Percentiles rank a stretch among this genome's conserved stretches.
These are phyloP conservation scores for Serripes groenlandicus DNA, from an alignment of 2,888 invertebrate species.

Conservation along the genomic window DNA sequence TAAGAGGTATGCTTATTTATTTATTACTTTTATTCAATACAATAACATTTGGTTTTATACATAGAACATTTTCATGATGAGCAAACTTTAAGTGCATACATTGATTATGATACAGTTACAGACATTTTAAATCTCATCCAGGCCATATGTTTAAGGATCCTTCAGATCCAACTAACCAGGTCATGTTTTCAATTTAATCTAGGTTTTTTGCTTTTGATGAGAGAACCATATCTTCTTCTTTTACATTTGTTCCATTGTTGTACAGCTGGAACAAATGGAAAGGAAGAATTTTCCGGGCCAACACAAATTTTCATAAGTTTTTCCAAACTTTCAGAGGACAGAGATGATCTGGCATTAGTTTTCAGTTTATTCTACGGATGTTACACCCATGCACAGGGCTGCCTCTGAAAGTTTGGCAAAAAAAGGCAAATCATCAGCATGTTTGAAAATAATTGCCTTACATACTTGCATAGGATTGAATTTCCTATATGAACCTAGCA, in stretches of 20 bases:
- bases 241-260: slow-evolving; percentile 1
- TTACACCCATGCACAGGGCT: slow-evolving; percentile 5
- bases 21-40: too few relatives aligned
- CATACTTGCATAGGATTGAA: not conserved
- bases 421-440: not conserved
- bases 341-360: slow-evolving; percentile 3
- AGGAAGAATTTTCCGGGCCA: slow-evolving; percentile 6
- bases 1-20: too few relatives aligned
- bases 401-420: slow-evolving; percentile 7
- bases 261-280: slow-evolving; percentile 12
- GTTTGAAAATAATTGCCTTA: slow-evolving; percentile 4
- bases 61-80: too few relatives aligned
- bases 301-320: slow-evolving; percentile 10
- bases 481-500: slow-evolving; percentile 12
- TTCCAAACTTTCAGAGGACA: not conserved
- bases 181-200: not conserved
- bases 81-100: too few relatives aligned
- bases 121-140: too few relatives aligned
- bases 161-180: too few relatives aligned
- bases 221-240: slow-evolving; percentile 10
- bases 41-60: too few relatives aligned
- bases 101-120: too few relatives aligned
- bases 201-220: not conserved
- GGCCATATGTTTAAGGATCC: too few relatives aligned
- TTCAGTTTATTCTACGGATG: slow-evolving; percentile 14